These are phyloP conservation scores for Thumatha senex DNA, from an alignment of 2,888 invertebrate genomes.

Conservation along the genomic window DNA sequence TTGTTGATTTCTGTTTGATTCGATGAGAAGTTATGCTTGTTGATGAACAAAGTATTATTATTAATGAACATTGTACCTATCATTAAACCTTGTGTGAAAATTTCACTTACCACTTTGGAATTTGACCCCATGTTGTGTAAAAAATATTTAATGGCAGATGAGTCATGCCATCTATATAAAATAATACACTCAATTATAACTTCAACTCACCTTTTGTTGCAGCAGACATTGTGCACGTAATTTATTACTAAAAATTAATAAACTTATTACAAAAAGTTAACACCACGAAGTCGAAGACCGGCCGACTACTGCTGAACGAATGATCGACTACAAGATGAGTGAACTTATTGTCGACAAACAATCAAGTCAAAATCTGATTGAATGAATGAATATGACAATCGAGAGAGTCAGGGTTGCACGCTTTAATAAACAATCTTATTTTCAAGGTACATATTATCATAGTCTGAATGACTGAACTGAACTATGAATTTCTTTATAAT, in stretches of 20 bases:
- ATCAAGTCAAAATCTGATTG: slow-evolving; percentile 31
- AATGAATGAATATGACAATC: slow-evolving; percentile 12
- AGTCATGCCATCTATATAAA: no score
- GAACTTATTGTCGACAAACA: slow-evolving; percentile 8
- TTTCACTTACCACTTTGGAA: slow-evolving; percentile 32
- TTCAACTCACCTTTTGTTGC: slow-evolving; percentile 66
- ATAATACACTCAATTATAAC: not conserved
- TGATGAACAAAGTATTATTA: not conserved
- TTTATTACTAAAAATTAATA: not conserved
- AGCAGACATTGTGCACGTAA: slow-evolving; percentile 57
- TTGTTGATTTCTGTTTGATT: not conserved
- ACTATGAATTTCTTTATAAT: no score
- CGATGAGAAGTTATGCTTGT: not conserved
- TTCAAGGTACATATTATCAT: no score
- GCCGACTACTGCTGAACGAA: slow-evolving; percentile 21
- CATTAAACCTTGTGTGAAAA: no score
- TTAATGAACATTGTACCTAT: no score
- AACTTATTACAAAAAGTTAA: not conserved
- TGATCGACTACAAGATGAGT: slow-evolving; percentile 18
- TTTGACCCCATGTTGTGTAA: slow-evolving; percentile 43
- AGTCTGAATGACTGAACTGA: no score
- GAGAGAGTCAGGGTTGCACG: slow-evolving; percentile 12
- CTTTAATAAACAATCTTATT: not conserved
- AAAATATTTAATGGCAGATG: not conserved
- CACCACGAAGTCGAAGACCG: slow-evolving; percentile 15